Evolutionary conservation across 1,140 invertebrate genomes (phyloP).

Genomic region (Drosophila willistoni): DNA sequence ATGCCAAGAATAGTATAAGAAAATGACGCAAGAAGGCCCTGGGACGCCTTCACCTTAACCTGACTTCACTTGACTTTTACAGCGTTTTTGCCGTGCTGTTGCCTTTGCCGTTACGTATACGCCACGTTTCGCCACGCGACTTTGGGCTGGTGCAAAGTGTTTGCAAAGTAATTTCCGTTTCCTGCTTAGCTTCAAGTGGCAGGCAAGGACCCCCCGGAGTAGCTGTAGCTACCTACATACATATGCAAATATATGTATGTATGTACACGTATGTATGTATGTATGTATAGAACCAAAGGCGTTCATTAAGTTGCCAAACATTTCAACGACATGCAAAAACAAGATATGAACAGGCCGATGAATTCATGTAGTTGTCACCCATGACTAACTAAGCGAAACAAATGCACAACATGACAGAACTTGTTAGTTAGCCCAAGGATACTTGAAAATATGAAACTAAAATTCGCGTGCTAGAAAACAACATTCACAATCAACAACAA

Average conservation of each 20-base stretch:
- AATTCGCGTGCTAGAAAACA: not conserved
- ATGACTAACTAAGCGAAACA: constrained; percentile 29
- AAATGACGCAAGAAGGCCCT: constrained; percentile 63
- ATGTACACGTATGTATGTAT: not conserved
- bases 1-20: constrained; percentile 62
- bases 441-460: constrained; percentile 2
- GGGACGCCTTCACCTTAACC: constrained; percentile 38
- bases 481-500: constrained; percentile 2
- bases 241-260: not conserved
- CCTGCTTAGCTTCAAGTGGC: constrained; percentile 73
- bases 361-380: constrained; percentile 46
- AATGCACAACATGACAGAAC: constrained; percentile 17
- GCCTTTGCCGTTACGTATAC: constrained; percentile 38
- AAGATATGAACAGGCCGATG: constrained; percentile 32
- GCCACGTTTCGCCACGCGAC: constrained; percentile 51
- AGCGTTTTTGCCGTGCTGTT: constrained; percentile 15
- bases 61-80: constrained; percentile 65
- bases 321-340: constrained; percentile 60
- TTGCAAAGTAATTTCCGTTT: constrained; percentile 82
- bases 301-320: constrained; percentile 64
- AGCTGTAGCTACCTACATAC: constrained; percentile 1
- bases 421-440: constrained; percentile 17
- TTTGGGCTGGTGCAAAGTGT: constrained; percentile 68
- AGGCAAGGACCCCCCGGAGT: constrained; percentile 41
- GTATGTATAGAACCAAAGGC: constrained; percentile 28